Evolutionary conservation across 2,797 vertebrate species (phyloP).

Genomic region (Myiotriccus ornatus): DNA sequence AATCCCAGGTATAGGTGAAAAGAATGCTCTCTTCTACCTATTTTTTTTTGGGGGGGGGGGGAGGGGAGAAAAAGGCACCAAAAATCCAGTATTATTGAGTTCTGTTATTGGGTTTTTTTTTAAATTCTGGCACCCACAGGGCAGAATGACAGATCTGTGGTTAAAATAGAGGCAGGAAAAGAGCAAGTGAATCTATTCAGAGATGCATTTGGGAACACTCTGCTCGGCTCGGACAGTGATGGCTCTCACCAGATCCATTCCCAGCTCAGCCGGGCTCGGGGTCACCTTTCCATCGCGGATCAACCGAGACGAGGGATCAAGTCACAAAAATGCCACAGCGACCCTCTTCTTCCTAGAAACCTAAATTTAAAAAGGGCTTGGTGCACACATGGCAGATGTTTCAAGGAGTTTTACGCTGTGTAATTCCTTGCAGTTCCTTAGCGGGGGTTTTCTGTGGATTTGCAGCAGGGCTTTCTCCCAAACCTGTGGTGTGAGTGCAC

Average conservation of each 20-base stretch:
- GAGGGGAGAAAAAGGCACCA: accelerated
- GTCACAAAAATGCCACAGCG: not conserved
- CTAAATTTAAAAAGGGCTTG: not conserved
- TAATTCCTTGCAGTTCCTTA: not conserved
- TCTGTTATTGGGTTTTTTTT: not conserved
- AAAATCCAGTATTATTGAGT: not conserved
- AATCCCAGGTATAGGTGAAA: not conserved
- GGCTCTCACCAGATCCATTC: not conserved
- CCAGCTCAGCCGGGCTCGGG: not conserved
- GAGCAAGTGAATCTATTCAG: not conserved
- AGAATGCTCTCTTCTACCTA: not conserved
- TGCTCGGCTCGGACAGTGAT: not conserved
- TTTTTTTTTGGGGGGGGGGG: not conserved
- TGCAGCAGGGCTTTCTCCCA: not conserved
- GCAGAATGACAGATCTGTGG: not conserved
- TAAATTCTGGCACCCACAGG: not conserved
- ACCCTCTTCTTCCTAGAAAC: not conserved
- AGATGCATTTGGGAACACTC: not conserved
- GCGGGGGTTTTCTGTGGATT: not conserved
- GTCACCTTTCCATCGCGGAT: not conserved
- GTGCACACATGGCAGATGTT: not conserved
- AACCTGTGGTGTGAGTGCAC: not conserved
- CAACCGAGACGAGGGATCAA: not conserved
- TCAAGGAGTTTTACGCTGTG: accelerated
- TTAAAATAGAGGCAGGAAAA: conserved; percentile 2